Base-by-base conservation (phyloP, 2,113 vertebrate species). In the Thermophis baileyi region DNA sequence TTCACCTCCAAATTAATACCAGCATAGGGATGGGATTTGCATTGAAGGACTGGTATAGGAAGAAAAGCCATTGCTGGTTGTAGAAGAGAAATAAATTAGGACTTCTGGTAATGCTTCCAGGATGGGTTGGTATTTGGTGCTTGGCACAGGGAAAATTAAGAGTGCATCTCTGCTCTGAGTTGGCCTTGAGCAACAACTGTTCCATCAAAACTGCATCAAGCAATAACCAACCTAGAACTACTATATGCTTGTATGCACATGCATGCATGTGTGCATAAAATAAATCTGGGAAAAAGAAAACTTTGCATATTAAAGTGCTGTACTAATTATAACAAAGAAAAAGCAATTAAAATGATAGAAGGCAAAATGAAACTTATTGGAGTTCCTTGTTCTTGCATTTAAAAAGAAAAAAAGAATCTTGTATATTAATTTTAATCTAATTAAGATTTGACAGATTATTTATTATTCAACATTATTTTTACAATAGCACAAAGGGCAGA, bases 401-500 rank as follows among this genome's bases (percentile, higher is more conserved):
- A 93, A 92, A 94, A 74, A 87, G 51, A 90, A 4, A 93, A 88
- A 86, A 91, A 2, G 92, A 94, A 93, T 55, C 89, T 3, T 91
- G 50, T 69, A 74, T 96, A 97, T 94, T 96, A 94, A 44, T 94
- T 93, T 93, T 94, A 96, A 96, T 69, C 22, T 89, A 95, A 96
- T 97, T 97, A 97, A 96, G 97, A 96, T 54, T 88, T 91, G 93
- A 94, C 63, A 95, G 95, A 92, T 89, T 91, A 96, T 97, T 96
- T 94, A 96, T 96, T 96, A 96, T 53, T 53, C 49, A 94, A 90
- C 88, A 55, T 89, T 93, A 95, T 93, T 95, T 94, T 95, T 94
- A 97, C 51, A 69, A 87, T 35, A 95, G 91, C 3, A 44, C 89
- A 95, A 92, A 96, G 53, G 93, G 92, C 87, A 96, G 95, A 96